Base-by-base conservation (phyloP, 2,888 invertebrate species). In the Salticus scenicus region DNA sequence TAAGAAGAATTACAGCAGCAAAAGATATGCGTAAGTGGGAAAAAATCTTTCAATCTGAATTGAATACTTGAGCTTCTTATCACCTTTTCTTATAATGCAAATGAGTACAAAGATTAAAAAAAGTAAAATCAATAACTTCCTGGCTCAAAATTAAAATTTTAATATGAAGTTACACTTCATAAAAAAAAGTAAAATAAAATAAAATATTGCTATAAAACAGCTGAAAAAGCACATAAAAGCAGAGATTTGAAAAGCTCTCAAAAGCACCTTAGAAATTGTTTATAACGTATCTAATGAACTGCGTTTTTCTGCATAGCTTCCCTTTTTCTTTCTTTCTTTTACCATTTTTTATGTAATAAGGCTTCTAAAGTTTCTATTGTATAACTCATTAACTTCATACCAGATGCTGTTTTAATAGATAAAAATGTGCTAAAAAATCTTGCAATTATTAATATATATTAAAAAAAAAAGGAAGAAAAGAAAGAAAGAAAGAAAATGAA, bases 131-230 rank as follows among this genome's bases (percentile, higher is more conserved):
- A 37, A 81, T 63, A 81, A 74, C 41, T 57, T 81, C 57, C 73
- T 47, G 41, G 51, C 20, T 74, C 69, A 69, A 81, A 81, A 80
- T 81, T 81, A 74, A 74, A 74, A 41, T 74, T 81, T 81, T 81
- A 74, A 81, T 81, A 81, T 74, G 66, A 66, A 66, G 30, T 66
- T 66, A 14, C 30, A 66, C 30, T 31, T 31, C 30, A 66, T 8
- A 66, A 66, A 66, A 66, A n/a, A n/a, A n/a, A n/a, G n/a, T n/a
- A n/a, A n/a, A n/a, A n/a, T n/a, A n/a, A n/a, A n/a, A n/a, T n/a
- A n/a, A 57, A 57, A 24, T 31, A 66, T 31, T 30, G 30, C n/a
- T 72, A 66, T 51, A 37, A 72, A 77, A 77, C 63, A 76, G 76
- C 76, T 69, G 67, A 76, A 79, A 66, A 79, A 31, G 66, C 72